A percentile compares a stretch with the other conserved stretches of the same genome.
Evolutionary conservation across 2,797 vertebrate genomes (phyloP).

Genomic region (Hypotaenidia philippensis): DNA sequence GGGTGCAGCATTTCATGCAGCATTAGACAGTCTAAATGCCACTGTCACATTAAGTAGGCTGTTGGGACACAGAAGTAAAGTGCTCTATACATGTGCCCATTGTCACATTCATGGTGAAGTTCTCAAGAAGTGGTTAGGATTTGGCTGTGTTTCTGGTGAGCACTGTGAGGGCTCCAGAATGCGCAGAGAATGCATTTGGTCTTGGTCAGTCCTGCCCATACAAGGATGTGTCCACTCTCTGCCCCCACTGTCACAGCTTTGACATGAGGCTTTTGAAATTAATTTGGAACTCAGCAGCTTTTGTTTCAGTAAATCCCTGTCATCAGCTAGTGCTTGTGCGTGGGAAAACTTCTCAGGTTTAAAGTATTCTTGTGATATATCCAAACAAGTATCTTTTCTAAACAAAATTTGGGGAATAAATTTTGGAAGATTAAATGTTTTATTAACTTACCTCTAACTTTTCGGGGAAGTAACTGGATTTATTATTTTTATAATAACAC

Average conservation of each 20-base stretch:
- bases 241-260: not conserved
- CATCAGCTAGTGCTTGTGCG: not conserved
- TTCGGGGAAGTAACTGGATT: not conserved
- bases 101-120: not conserved
- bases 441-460: not conserved
- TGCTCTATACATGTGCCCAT: rapidly evolving
- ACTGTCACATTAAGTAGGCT: not conserved
- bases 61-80: not conserved
- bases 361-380: not conserved
- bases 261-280: not conserved
- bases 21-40: not conserved
- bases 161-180: not conserved
- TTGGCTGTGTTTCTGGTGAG: not conserved
- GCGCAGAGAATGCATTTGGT: not conserved
- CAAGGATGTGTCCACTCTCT: not conserved
- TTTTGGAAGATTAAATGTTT: slow-evolving; percentile 15
- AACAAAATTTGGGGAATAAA: not conserved
- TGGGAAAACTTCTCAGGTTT: not conserved
- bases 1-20: not conserved
- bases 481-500: not conserved
- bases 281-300: not conserved
- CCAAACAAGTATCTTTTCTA: not conserved
- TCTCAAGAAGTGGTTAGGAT: not conserved
- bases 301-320: not conserved
- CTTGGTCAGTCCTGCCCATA: not conserved